phyloP scores from a whole-genome alignment of 2,797 vertebrate species.

The Phoxinus dragarum region DNA sequence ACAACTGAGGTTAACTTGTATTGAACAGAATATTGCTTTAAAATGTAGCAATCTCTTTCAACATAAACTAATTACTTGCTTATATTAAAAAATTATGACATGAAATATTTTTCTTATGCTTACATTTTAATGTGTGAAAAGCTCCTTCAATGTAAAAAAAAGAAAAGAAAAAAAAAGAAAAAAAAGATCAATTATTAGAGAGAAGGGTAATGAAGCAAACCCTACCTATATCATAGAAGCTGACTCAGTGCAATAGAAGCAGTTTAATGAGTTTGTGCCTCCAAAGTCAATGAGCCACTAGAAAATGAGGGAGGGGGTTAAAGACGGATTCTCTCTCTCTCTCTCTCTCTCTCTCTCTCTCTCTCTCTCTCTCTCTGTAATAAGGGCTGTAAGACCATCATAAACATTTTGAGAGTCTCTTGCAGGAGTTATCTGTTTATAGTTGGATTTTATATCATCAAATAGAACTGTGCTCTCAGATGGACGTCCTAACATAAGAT shows the following conservation, averaged over 20 bases:
- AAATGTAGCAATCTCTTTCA: background rate
- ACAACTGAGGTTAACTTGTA: background rate
- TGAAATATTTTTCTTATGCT: background rate
- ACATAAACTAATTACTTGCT: background rate
- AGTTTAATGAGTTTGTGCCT: constrained; percentile 59
- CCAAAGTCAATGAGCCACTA: constrained; percentile 58
- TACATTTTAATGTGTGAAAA: constrained; percentile 21
- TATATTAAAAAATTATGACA: constrained; percentile 14
- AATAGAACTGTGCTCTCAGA: background rate
- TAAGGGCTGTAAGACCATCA: constrained; percentile 8
- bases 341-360: too few relatives aligned
- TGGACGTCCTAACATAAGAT: background rate
- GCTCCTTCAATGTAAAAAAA: constrained; percentile 29
- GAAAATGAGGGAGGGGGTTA: constrained; percentile 35
- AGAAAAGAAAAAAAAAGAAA: constrained; percentile 17
- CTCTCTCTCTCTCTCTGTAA: background rate
- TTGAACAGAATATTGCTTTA: background rate
- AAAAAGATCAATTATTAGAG: constrained; percentile 67
- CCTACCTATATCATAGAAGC: constrained; percentile 57
- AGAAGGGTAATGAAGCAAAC: constrained; percentile 68
- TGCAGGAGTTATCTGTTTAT: background rate
- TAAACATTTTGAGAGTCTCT: constrained; percentile 28
- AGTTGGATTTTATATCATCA: background rate
- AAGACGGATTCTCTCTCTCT: background rate
- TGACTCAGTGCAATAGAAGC: constrained; percentile 53